Conservation (phyloP, 2,113 vertebrate genomes). For the Spizaetus ornatus region DNA sequence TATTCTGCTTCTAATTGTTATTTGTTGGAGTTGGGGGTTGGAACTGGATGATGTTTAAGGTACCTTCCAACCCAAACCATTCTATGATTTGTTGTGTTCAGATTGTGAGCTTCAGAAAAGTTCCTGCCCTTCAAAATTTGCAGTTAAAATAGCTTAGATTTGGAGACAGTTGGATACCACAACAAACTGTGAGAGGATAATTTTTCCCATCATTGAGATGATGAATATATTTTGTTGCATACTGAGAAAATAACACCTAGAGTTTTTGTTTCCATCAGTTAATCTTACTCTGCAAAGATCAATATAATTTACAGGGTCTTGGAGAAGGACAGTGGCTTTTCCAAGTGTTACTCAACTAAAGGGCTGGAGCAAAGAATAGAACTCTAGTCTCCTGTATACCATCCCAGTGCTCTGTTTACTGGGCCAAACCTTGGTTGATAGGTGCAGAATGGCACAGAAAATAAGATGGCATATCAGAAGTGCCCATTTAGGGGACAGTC, state of each 20-base stretch:
- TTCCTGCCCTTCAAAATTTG: neutral
- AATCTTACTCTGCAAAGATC: neutral
- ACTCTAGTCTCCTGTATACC: neutral
- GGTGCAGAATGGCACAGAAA: neutral
- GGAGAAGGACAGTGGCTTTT: neutral
- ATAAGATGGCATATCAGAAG: neutral
- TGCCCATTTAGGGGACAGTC: neutral
- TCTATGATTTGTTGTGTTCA: neutral
- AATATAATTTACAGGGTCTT: neutral
- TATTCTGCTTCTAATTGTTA: neutral
- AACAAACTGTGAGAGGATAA: neutral
- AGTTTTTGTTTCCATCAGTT: neutral
- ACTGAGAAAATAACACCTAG: neutral
- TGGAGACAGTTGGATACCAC: neutral
- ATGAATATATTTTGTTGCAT: neutral
- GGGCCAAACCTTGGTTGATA: neutral
- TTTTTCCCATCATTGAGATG: neutral
- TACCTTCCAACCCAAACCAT: no score
- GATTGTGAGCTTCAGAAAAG: neutral
- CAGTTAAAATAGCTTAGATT: neutral
- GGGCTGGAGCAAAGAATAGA: neutral
- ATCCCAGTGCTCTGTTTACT: neutral
- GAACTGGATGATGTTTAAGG: no score
- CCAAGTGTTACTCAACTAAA: neutral
- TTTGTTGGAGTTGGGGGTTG: neutral